Evolutionary conservation across 2,888 invertebrate genomes (phyloP), one percentile per base, ranked within the genome.

Genomic region (Standfussiana lucernea): DNA sequence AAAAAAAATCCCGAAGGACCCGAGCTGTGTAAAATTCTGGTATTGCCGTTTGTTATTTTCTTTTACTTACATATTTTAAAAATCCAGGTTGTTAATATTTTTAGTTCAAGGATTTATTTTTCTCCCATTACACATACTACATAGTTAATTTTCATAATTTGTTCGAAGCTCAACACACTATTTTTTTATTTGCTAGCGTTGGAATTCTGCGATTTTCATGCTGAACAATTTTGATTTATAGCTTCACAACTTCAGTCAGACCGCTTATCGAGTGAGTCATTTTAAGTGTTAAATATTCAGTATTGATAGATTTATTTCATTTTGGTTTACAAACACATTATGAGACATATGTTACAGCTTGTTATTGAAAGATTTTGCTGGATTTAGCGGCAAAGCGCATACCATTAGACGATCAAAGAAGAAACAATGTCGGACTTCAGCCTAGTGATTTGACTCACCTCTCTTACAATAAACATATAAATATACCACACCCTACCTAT

Each of bases 141-240:
- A 37, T 28, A 35, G 18, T 64, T 42, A 32, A 75, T 61, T 72
- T 45, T 13, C 59, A 59, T 65, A 56, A 85, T 80, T 77, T 80
- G 66, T 82, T 65, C 66, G 35, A 67, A 64, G 32, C 37, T 84
- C 56, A 66, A 21, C 28, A 62, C 37, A 64, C 61, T 37, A 66
- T 45, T 64, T 75, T 83, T 66, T 53, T 56, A 65, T 74, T 65
- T 42, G 35, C 71, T 35, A 64, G 50, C 59, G 45, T 56, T 68
- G 64, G 70, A 68, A 70, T 76, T 71, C 59, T 3, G 35, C 71
- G 18, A 72, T 61, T 68, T 71, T 68, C 45, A 59, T 66, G 4
- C 21, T 47, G 45, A 71, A 69, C 53, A n/a, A 64, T 74, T 56
- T 62, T 80, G 74, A 77, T 75, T 77, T 80, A 83, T 83, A 72